Evolutionary conservation across 2,797 vertebrate species (phyloP), one percentile per base, ranked within the genome.

Genomic region (Poecilia picta): DNA sequence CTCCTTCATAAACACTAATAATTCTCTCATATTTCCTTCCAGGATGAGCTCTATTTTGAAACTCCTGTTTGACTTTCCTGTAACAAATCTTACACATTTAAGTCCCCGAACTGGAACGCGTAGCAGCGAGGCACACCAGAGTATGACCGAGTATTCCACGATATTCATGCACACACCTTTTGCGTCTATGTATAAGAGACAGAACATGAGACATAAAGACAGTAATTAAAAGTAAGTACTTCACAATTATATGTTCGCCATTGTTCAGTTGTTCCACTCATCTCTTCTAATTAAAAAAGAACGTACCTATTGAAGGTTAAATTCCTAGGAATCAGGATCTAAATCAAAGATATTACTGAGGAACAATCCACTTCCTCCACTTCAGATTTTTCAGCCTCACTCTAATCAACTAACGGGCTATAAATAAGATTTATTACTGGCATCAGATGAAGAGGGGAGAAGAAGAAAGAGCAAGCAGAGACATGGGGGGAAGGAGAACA

Each of bases 341-440:
- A 79, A 91, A 92, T 85, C 83, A 90, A 91, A 87, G 49, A 45
- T 81, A 91, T 93, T 88, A 94, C 89, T 88, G 90, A 89, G 83
- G 62, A 74, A 82, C 5, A 10, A 77, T 81, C 81, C 88, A 87
- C 86, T 84, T 89, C 91, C 89, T 91, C 92, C 89, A 92, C 84
- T 81, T 82, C 77, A 83, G 86, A 89, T 91, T 92, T 94, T 93
- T 92, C 83, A 91, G 89, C 90, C 89, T 93, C 87, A 85, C 89
- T 92, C 91, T 91, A 92, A 94, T 94, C 90, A 93, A 85, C 84
- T 90, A 81, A 90, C 20, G 49, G 87, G 87, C 90, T 71, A 92
- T 94, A 94, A 94, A 95, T 91, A 75, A 92, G 89, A 94, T 95
- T 95, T 95, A 95, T 95, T 88, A 92, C 91, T 87, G 85, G 85